These are phyloP conservation scores for Choloepus hoffmanni DNA, from an alignment of 2,113 vertebrate species.

Conservation along the genomic window DNA sequence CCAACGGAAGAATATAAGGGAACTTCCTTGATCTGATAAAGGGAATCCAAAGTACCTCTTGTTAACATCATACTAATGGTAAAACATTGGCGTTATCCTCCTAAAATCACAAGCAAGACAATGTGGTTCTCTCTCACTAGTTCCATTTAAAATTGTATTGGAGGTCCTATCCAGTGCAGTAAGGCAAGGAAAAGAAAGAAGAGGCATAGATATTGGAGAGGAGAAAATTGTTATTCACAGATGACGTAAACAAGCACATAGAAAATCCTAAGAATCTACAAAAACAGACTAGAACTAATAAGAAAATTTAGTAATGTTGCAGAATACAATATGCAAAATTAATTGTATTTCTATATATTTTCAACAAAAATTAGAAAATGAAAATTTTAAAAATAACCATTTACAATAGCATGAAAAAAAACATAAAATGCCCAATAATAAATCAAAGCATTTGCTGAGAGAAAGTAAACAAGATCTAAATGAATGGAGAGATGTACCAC, in stretches of 20 bases:
- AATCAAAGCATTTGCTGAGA: not conserved
- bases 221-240: constrained; percentile 17
- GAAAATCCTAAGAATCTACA: not conserved
- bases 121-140: not conserved
- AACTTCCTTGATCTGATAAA: not conserved
- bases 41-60: not conserved
- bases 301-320: not conserved
- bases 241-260: not conserved
- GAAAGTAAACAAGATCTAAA: constrained; percentile 6
- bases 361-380: not conserved
- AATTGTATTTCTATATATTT: not conserved
- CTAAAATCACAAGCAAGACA: not conserved
- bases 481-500: not conserved
- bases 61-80: not conserved
- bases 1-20: not conserved
- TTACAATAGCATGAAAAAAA: not conserved
- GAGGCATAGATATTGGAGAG: not conserved
- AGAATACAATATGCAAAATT: constrained; percentile 8
- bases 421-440: not conserved
- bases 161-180: not conserved
- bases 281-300: constrained; percentile 25
- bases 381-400: not conserved
- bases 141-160: not conserved
- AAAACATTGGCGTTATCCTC: not conserved
- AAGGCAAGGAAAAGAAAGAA: constrained; percentile 26